Evolutionary conservation across 2,797 vertebrate species (phyloP).

Genomic region (Hemitrygon akajei): DNA sequence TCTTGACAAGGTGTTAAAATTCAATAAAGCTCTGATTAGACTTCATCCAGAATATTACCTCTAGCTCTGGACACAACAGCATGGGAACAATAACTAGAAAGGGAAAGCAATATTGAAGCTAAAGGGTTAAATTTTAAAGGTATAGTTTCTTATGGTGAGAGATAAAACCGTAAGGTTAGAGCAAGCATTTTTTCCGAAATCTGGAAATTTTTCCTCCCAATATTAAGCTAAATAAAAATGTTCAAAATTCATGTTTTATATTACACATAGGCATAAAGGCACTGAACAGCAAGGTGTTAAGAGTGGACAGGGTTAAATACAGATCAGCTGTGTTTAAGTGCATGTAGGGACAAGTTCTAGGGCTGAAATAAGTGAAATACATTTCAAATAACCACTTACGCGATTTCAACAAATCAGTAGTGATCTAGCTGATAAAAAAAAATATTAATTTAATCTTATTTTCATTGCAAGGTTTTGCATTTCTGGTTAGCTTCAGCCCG

Average conservation of each 20-base stretch:
- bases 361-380: background rate
- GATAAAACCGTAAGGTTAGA: background rate
- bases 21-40: background rate
- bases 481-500: background rate
- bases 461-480: background rate
- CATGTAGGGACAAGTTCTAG: background rate
- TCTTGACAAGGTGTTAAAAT: no score
- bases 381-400: background rate
- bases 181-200: background rate
- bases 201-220: background rate
- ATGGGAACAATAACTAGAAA: background rate
- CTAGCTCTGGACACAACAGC: background rate
- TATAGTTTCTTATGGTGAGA: background rate
- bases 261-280: background rate
- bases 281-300: background rate
- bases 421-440: background rate
- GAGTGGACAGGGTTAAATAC: background rate
- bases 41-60: background rate
- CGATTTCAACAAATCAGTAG: background rate
- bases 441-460: background rate
- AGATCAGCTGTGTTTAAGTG: background rate
- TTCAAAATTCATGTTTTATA: background rate
- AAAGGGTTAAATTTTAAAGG: background rate
- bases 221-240: background rate
- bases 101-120: background rate